These are phyloP conservation scores for Buceros bicornis DNA, from an alignment of 2,797 vertebrate species.

Conservation along the genomic window DNA sequence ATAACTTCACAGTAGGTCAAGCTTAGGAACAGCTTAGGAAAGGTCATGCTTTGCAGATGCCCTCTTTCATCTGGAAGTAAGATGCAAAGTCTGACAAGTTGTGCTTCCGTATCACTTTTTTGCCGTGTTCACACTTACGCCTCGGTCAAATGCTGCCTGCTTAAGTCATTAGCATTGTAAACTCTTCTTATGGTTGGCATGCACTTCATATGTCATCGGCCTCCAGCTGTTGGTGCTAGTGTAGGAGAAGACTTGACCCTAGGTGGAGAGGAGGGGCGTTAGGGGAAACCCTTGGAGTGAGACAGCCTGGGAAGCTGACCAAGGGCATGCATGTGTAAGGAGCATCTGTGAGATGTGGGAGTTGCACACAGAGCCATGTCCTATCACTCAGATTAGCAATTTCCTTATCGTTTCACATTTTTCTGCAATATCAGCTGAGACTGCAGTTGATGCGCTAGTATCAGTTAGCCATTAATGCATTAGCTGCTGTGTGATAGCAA, in stretches of 20 bases:
- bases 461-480: neutral
- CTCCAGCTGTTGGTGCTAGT: constrained; percentile 51
- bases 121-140: neutral
- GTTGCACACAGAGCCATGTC: neutral
- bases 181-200: constrained; percentile 31
- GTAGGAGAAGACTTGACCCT: neutral
- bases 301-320: constrained; percentile 49
- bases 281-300: neutral
- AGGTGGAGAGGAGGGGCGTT: neutral
- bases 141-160: constrained; percentile 42
- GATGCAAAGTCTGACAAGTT: neutral
- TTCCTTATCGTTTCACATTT: constrained; percentile 35
- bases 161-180: constrained; percentile 70
- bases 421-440: neutral
- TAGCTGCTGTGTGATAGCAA: neutral
- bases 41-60: constrained; percentile 16
- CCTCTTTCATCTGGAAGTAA: constrained; percentile 11
- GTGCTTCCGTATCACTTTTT: constrained; percentile 10
- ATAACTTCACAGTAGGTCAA: neutral
- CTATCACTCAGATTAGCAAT: constrained; percentile 13
- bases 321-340: constrained; percentile 26
- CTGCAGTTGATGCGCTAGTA: neutral
- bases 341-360: constrained; percentile 26
- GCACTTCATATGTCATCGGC: constrained; percentile 62
- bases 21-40: neutral